phyloP scores from a whole-genome alignment of 2,888 invertebrate species.

The Andrena praecox region DNA sequence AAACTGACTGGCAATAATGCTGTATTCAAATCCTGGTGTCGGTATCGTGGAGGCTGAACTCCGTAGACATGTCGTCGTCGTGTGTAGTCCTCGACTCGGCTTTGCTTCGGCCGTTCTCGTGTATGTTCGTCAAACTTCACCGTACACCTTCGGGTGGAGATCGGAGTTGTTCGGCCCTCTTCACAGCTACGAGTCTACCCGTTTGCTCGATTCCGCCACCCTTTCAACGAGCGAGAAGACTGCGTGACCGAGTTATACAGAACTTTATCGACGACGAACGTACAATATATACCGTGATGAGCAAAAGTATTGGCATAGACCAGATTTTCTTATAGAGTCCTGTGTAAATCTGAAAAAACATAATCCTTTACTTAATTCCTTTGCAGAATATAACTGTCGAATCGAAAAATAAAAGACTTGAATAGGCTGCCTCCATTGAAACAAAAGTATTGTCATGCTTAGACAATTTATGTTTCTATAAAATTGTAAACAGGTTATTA shows the following conservation, averaged over 20 bases:
- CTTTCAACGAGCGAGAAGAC: constrained; percentile 45
- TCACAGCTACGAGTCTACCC: constrained; percentile 54
- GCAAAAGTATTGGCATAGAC: too few species aligned
- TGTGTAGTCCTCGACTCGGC: constrained; percentile 26
- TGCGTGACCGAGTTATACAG: constrained; percentile 42
- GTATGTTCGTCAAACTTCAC: constrained; percentile 41
- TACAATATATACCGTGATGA: not conserved
- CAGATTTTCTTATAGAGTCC: too few species aligned
- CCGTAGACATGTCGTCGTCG: constrained; percentile 75
- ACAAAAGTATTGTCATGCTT: too few species aligned
- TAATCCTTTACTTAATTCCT: too few species aligned
- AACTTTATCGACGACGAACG: constrained; percentile 50
- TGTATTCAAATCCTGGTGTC: constrained; percentile 20
- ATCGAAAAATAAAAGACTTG: too few species aligned
- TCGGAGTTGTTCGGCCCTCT: constrained; percentile 71
- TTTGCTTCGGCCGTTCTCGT: constrained; percentile 59
- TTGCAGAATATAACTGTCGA: too few species aligned
- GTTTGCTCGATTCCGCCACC: constrained; percentile 39
- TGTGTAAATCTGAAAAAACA: too few species aligned
- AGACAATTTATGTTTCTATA: too few species aligned
- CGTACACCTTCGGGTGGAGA: constrained; percentile 62
- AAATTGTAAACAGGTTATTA: too few species aligned
- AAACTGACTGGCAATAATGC: constrained; percentile 20
- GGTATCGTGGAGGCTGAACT: constrained; percentile 70
- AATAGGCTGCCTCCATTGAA: too few species aligned